Evolutionary conservation across 1,140 invertebrate genomes (phyloP).

Genomic region (Drosophila mayri): DNA sequence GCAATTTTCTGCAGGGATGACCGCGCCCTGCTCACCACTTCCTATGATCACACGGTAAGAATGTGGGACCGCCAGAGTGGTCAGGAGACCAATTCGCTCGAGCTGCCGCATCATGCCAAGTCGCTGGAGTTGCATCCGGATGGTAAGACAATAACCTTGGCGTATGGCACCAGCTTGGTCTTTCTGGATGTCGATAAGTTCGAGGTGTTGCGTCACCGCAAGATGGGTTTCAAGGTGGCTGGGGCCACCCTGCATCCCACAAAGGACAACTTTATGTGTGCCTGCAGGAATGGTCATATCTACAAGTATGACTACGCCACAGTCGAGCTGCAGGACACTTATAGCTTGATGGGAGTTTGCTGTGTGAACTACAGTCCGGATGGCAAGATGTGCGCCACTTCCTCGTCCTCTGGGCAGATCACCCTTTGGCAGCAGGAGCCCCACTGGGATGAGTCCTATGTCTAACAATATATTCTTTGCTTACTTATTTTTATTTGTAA

Average conservation of each 20-base stretch:
- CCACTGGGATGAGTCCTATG: not conserved
- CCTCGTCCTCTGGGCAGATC: constrained; percentile 97
- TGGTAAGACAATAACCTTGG: constrained; percentile 92
- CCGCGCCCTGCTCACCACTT: constrained; percentile 92
- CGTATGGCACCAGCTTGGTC: constrained; percentile 91
- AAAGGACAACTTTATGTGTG: constrained; percentile 95
- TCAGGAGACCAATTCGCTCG: constrained; percentile 91
- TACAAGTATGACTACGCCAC: constrained; percentile 97
- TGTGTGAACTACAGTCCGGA: constrained; percentile 1
- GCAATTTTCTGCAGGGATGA: constrained; percentile 91
- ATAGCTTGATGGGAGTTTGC: not conserved
- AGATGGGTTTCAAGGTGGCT: constrained; percentile 93
- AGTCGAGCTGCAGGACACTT: constrained; percentile 87
- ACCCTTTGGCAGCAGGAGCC: constrained; percentile 94
- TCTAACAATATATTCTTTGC: not conserved
- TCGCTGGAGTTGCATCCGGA: constrained; percentile 95
- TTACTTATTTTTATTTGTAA: not conserved
- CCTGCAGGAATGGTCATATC: constrained; percentile 96
- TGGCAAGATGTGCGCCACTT: constrained; percentile 93
- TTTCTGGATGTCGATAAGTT: constrained; percentile 92
- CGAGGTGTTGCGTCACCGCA: constrained; percentile 92
- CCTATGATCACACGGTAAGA: constrained; percentile 95
- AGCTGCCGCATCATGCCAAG: constrained; percentile 93
- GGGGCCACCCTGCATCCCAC: constrained; percentile 96
- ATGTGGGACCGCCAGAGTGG: constrained; percentile 92